These are phyloP conservation scores for Corythoichthys haematopterus DNA, from an alignment of 2,113 vertebrate genomes.

Conservation along the genomic window DNA sequence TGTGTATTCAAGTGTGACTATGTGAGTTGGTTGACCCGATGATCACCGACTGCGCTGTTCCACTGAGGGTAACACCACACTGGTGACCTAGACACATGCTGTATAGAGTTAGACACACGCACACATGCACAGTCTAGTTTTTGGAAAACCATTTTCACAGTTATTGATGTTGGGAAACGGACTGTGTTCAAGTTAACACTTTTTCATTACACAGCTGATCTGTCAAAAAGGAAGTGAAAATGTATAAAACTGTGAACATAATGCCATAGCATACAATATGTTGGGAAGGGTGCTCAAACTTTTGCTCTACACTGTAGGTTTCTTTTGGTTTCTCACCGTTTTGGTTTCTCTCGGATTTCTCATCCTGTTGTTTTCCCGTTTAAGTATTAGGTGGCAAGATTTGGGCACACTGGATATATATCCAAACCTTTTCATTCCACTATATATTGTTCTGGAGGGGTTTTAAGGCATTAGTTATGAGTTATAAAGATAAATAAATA, in stretches of 20 bases:
- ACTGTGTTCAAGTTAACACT: conserved; percentile 34
- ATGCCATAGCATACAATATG: no score
- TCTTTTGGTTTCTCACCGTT: no score
- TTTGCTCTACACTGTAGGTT: no score
- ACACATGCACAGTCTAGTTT: conserved; percentile 18
- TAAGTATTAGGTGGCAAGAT: no score
- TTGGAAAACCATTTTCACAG: conserved; percentile 46
- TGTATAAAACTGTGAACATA: background rate
- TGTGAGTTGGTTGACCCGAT: conserved; percentile 83
- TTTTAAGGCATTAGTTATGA: no score
- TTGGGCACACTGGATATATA: no score
- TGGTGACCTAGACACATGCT: conserved; percentile 47
- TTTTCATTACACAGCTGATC: background rate
- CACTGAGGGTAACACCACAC: conserved; percentile 65
- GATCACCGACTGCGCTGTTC: conserved; percentile 71
- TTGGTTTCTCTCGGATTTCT: no score
- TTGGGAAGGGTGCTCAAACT: no score
- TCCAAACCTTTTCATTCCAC: no score
- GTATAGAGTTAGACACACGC: conserved; percentile 8
- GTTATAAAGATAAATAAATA: no score
- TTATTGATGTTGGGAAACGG: conserved; percentile 14
- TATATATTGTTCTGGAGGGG: no score
- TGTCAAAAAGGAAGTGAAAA: background rate
- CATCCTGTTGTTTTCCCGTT: no score
- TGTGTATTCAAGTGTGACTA: conserved; percentile 57